Conservation (phyloP, 2,888 invertebrate genomes). For the Blera fallax region DNA sequence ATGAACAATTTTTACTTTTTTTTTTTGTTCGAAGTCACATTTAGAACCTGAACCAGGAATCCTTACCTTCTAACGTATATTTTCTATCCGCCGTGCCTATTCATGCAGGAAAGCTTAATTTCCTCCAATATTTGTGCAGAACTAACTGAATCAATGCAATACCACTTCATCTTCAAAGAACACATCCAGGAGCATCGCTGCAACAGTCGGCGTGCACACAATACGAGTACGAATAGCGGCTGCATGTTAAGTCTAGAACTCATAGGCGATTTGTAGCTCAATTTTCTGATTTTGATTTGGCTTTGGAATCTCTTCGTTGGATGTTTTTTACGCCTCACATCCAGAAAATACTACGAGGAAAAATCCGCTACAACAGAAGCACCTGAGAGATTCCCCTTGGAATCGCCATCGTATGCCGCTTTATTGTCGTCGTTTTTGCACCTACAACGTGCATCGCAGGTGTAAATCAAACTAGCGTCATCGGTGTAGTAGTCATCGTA, state of each 20-base stretch:
- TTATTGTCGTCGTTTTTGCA: slow-evolving; percentile 68
- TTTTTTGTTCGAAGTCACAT: too few species aligned
- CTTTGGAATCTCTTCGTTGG: slow-evolving; percentile 58
- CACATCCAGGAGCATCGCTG: slow-evolving; percentile 39
- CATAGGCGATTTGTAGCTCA: slow-evolving; percentile 70
- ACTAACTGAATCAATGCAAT: slow-evolving; percentile 61
- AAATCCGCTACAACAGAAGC: slow-evolving; percentile 29
- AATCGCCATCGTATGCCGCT: slow-evolving; percentile 28
- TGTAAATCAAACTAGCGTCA: slow-evolving; percentile 72
- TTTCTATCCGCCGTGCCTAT: not conserved
- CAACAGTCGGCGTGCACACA: not conserved
- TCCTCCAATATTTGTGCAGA: slow-evolving; percentile 46
- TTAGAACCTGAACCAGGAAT: too few species aligned
- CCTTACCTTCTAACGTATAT: too few species aligned
- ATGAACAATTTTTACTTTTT: too few species aligned
- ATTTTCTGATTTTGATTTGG: slow-evolving; percentile 69
- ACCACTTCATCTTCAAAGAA: slow-evolving; percentile 64
- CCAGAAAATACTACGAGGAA: slow-evolving; percentile 7
- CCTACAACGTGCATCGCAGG: slow-evolving; percentile 67
- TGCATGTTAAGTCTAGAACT: slow-evolving; percentile 37
- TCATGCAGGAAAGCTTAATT: not conserved
- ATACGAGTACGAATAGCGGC: slow-evolving; percentile 13
- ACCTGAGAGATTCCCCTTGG: slow-evolving; percentile 54
- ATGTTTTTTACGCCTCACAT: slow-evolving; percentile 14
- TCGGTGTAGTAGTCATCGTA: slow-evolving; percentile 49